Base-by-base conservation (phyloP, 2,113 vertebrate genomes). In the Crotophaga sulcirostris region DNA sequence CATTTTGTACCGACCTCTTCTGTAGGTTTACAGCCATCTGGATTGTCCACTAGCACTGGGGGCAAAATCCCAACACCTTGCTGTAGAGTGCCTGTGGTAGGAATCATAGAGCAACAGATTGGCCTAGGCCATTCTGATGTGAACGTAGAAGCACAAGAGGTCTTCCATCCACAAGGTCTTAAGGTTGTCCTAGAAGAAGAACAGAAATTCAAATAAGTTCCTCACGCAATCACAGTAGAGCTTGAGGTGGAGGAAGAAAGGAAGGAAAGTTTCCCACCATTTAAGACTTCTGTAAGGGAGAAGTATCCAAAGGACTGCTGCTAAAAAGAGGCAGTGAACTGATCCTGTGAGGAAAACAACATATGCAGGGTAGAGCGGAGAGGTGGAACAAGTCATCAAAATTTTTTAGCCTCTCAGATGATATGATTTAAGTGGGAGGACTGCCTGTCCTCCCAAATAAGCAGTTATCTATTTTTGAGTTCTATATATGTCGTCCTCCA, bases 361-460 rank as follows among this genome's bases (percentile, higher is more conserved):
- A 97, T 86, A 93, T 94, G 93, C 83, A 93, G 90, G 29, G 44
- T 68, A 95, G 69, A 96, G 67, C 11, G 47, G 79, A 96, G 96
- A 95, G 90, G 88, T 95, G 90, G 89, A 93, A 96, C 83, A 96
- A 95, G 96, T 90, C 92, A 96, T 92, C 86, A 94, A 86, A 77
- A 82, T 86, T 89, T 93, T 95, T 94, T 92, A 96, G 85, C 92
- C 94, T 90, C 88, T 82, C 80, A 87, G 92, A 94, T 94, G 68
- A 90, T 95, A 81, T 92, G 87, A 94, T 93, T 96, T 91, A 80
- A 94, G 95, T 92, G 84, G 96, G 93, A 96, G 90, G 90, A 96
- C 90, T 95, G 96, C 88, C 82, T 96, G 94, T 95, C 88, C 82
- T 96, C 88, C 93, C 80, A 93, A 96, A 93, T 94, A 94, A 95